Percentiles rank a stretch among this genome's conserved stretches.
phyloP scores from a whole-genome alignment of 64 coral and sea anemone species.

The Astreopora myriophthalma region DNA sequence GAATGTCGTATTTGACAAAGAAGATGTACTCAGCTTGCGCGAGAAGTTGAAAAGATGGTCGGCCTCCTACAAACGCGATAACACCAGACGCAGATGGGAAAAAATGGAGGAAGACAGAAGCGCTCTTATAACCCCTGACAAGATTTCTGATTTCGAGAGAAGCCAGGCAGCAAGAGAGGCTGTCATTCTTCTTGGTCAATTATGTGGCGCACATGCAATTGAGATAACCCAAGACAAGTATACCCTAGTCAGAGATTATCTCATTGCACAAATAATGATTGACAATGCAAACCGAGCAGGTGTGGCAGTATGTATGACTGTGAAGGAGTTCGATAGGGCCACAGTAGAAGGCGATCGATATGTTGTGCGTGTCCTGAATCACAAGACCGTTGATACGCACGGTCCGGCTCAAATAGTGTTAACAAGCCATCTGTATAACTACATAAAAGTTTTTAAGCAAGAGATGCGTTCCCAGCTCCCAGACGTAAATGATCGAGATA shows the following conservation, averaged over 20 bases:
- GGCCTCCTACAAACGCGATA: conserved; percentile 46
- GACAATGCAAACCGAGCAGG: conserved; percentile 60
- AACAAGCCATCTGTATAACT: conserved; percentile 47
- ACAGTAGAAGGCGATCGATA: conserved; percentile 1
- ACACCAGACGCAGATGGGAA: conserved; percentile 38
- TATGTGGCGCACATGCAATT: not conserved
- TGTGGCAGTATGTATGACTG: conserved; percentile 52
- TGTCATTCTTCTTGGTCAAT: conserved; percentile 49
- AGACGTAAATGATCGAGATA: not conserved
- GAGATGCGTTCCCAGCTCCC: conserved; percentile 12
- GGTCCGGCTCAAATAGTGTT: conserved; percentile 79
- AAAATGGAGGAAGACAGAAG: conserved; percentile 39
- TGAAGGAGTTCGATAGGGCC: conserved; percentile 32
- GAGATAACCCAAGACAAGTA: conserved; percentile 42
- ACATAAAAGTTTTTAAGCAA: conserved; percentile 57
- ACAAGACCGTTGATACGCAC: conserved; percentile 60
- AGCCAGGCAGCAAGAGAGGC: conserved; percentile 49
- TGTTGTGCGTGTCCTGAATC: conserved; percentile 61
- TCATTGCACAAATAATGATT: too few species aligned
- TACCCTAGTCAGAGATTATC: conserved; percentile 62
- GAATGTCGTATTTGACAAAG: conserved; percentile 6
- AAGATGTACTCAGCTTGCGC: not conserved
- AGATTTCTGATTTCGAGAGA: conserved; percentile 41
- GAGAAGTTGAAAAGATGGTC: conserved; percentile 56
- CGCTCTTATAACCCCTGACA: conserved; percentile 36